Conservation (phyloP, 1,140 invertebrate genomes). For the Drepana arcuata region DNA sequence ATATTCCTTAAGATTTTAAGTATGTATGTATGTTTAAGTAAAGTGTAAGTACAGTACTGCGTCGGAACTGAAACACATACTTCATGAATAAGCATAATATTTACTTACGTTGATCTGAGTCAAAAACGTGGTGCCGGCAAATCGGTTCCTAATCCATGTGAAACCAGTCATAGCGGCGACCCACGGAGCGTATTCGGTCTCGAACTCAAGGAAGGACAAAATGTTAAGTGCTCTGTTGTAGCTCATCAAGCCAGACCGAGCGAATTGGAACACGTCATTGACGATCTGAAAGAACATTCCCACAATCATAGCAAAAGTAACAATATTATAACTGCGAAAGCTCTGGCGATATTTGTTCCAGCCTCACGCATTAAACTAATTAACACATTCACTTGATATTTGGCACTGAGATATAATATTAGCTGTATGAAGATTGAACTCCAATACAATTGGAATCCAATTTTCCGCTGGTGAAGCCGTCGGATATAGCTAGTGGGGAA, state of each 20-base stretch:
- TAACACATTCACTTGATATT: too few species aligned
- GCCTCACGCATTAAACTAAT: too few species aligned
- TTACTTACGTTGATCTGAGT: conserved; percentile 27
- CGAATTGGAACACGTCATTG: conserved; percentile 83
- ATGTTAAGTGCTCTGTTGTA: conserved; percentile 74
- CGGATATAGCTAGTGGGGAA: too few species aligned
- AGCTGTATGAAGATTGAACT: too few species aligned
- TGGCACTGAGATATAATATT: too few species aligned
- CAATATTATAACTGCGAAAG: conserved; percentile 2
- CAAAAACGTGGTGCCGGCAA: conserved; percentile 25
- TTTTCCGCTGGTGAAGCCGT: too few species aligned
- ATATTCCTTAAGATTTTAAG: too few species aligned
- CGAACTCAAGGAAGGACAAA: conserved; percentile 74
- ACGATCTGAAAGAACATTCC: conserved; percentile 73
- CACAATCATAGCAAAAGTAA: too few species aligned
- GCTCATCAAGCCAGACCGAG: conserved; percentile 59
- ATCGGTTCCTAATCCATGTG: conserved; percentile 62
- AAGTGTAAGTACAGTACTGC: too few species aligned
- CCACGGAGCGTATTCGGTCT: conserved; percentile 79
- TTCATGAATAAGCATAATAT: conserved; percentile 1
- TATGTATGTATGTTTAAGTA: too few species aligned
- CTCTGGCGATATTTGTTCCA: too few species aligned
- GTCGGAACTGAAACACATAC: neutral
- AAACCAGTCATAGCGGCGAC: conserved; percentile 72
- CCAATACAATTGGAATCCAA: too few species aligned